A percentile compares a stretch with the other conserved stretches of the same genome.
Evolutionary conservation across 2,113 vertebrate genomes (phyloP).

Genomic region (Ailurus styani): DNA sequence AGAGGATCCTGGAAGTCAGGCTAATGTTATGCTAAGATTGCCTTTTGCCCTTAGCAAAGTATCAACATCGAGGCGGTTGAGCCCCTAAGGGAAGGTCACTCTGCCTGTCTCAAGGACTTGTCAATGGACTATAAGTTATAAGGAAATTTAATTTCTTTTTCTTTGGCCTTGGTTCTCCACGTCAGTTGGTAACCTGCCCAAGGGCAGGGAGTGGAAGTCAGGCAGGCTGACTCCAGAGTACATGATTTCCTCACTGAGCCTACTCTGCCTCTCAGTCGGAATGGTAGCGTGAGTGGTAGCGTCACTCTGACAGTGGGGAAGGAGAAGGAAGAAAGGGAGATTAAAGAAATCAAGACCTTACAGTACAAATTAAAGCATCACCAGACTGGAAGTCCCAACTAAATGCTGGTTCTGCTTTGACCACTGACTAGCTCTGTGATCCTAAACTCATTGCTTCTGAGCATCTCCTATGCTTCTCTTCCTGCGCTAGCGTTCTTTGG

Average conservation of each 20-base stretch:
- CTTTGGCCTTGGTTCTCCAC: neutral
- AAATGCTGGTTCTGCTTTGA: neutral
- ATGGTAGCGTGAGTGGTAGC: rapidly evolving
- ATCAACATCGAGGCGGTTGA: neutral
- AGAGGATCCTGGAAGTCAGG: neutral
- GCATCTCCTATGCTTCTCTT: neutral
- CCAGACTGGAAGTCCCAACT: neutral
- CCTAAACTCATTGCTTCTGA: neutral
- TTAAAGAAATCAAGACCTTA: neutral
- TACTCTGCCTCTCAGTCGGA: neutral
- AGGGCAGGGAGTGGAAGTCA: neutral
- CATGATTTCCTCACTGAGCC: neutral
- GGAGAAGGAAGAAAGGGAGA: neutral
- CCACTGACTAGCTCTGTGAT: neutral
- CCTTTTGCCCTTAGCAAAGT: neutral
- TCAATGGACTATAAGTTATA: neutral
- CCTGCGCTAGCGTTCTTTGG: neutral
- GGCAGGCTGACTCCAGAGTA: neutral
- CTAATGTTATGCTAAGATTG: neutral
- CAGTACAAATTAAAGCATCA: neutral
- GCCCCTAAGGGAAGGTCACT: neutral
- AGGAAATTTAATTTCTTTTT: neutral
- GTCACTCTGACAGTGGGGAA: neutral
- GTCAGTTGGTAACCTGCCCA: neutral
- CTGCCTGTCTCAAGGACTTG: neutral